A percentile compares a stretch with the other conserved stretches of the same genome.
Conservation (phyloP, 2,113 vertebrate genomes). For the Okapia johnstoni region DNA sequence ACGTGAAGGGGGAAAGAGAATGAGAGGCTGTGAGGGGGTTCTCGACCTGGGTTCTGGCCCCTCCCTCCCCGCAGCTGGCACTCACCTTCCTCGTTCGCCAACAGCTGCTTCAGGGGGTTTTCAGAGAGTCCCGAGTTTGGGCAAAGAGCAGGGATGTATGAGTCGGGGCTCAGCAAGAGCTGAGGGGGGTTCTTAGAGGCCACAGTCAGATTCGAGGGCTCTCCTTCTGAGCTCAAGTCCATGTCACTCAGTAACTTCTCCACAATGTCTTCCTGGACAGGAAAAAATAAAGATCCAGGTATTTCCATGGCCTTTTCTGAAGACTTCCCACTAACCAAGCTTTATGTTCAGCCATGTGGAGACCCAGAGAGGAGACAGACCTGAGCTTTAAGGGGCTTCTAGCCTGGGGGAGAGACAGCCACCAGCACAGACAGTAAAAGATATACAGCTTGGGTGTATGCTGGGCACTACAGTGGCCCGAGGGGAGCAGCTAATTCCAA, state of each 20-base stretch:
- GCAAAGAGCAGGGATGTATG: neutral
- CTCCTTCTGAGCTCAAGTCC: neutral
- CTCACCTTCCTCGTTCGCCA: slow-evolving; percentile 33
- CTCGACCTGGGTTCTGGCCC: fast-evolving
- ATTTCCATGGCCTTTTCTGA: neutral
- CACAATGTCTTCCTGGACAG: slow-evolving; percentile 39
- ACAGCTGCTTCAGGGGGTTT: slow-evolving; percentile 47
- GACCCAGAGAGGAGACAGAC: neutral
- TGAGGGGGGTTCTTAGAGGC: neutral
- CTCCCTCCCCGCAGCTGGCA: neutral
- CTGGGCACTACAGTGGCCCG: fast-evolving
- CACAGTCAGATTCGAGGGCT: neutral
- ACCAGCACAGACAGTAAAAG: neutral
- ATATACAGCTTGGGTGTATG: fast-evolving
- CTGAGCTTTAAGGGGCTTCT: neutral
- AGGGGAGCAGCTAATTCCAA: neutral
- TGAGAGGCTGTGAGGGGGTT: neutral
- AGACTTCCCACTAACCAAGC: neutral
- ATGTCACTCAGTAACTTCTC: slow-evolving; percentile 33
- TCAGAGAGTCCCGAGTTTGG: neutral
- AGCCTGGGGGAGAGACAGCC: neutral
- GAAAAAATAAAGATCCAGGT: neutral
- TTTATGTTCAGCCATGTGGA: neutral
- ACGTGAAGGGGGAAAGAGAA: neutral
- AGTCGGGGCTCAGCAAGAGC: neutral